phyloP scores from a whole-genome alignment of 1,140 invertebrate genomes.

The Bathynomus jamesi region DNA sequence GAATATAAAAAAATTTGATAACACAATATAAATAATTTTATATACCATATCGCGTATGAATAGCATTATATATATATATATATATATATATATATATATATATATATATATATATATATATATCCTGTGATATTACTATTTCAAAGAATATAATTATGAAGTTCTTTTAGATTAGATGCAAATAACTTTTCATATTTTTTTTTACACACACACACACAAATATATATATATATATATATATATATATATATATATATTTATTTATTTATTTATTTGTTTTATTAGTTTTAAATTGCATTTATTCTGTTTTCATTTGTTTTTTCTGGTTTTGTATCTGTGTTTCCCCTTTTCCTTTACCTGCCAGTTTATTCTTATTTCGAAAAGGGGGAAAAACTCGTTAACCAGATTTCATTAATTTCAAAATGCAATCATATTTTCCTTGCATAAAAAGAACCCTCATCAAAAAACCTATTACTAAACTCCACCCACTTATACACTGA shows the following conservation, averaged over 20 bases:
- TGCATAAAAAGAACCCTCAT: slow-evolving; percentile 38
- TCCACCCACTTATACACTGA: slow-evolving; percentile 23
- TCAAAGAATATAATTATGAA: no score
- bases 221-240: not conserved
- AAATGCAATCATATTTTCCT: slow-evolving; percentile 38
- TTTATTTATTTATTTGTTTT: not conserved
- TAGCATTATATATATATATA: not conserved
- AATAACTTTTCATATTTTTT: no score
- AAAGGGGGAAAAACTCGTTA: slow-evolving; percentile 33
- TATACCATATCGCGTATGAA: not conserved
- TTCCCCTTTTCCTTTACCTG: not conserved
- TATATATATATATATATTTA: not conserved
- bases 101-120: not conserved
- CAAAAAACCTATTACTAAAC: slow-evolving; percentile 36
- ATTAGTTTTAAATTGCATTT: not conserved
- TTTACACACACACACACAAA: not conserved
- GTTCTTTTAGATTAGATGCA: no score
- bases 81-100: not conserved
- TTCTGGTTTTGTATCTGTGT: not conserved
- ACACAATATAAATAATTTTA: not conserved
- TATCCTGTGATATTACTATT: no score
- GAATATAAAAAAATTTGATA: no score
- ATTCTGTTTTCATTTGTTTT: not conserved
- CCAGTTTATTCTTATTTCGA: not conserved
- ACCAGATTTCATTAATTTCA: slow-evolving; percentile 38